Conservation (phyloP, 2,888 invertebrate species). For the Cryptocheilus praepositus region DNA sequence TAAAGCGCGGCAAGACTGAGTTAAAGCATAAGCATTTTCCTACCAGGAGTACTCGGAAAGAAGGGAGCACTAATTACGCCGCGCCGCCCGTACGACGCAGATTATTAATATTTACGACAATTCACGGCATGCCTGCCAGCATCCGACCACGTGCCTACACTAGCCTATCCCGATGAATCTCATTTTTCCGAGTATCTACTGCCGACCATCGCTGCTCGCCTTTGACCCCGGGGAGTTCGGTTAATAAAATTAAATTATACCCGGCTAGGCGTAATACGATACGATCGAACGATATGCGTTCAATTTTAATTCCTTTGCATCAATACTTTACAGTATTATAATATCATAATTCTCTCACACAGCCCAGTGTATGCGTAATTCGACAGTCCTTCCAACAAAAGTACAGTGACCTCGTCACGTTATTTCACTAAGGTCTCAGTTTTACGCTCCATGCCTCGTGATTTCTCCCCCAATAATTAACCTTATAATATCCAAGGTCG, state of each 20-base stretch:
- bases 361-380: too few relatives aligned
- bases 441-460: constrained; percentile 27
- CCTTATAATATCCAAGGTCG: constrained; percentile 34
- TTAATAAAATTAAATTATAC: constrained; percentile 31
- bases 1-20: constrained; percentile 6
- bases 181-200: constrained; percentile 53
- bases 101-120: constrained; percentile 62
- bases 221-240: constrained; percentile 35
- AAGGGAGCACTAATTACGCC: constrained; percentile 25
- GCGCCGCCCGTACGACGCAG: constrained; percentile 25
- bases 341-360: too few relatives aligned
- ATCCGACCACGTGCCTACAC: constrained; percentile 50
- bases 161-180: constrained; percentile 50
- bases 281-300: not conserved
- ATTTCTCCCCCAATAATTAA: constrained; percentile 16
- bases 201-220: constrained; percentile 35
- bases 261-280: not conserved
- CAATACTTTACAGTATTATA: too few relatives aligned
- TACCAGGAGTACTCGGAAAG: constrained; percentile 45
- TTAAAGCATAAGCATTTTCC: constrained; percentile 51
- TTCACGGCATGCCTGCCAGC: constrained; percentile 44
- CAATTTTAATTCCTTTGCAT: not conserved
- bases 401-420: too few relatives aligned
- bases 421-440: too few relatives aligned
- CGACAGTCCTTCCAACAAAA: too few relatives aligned